Evolutionary conservation across 2,797 vertebrate genomes (phyloP).

Genomic region (Sebastes diploproa): DNA sequence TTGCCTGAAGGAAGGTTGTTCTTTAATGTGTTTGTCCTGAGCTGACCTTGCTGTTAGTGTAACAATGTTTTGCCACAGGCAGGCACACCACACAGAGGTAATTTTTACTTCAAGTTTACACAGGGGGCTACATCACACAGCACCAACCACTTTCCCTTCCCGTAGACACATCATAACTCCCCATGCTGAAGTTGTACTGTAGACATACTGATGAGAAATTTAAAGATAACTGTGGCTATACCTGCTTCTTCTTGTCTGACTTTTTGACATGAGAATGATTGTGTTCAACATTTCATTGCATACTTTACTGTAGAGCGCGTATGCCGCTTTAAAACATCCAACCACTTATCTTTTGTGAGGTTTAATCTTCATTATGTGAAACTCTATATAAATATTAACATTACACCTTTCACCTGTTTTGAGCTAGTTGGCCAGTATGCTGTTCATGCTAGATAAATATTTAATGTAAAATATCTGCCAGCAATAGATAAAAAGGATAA

Average conservation of each 20-base stretch:
- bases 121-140: constrained; percentile 3
- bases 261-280: background rate
- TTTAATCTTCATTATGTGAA: background rate
- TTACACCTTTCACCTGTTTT: background rate
- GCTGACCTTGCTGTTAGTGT: constrained; percentile 55
- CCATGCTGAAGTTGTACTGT: background rate
- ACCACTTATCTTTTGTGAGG: background rate
- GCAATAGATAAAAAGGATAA: background rate
- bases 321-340: background rate
- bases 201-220: background rate
- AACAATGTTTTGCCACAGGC: constrained; percentile 35
- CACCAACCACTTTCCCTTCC: background rate
- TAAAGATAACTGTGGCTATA: background rate
- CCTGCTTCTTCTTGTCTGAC: background rate
- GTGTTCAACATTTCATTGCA: background rate
- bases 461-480: background rate
- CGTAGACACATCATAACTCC: background rate
- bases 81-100: constrained; percentile 29
- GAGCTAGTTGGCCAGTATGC: background rate
- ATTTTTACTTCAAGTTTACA: constrained; percentile 46
- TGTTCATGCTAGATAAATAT: background rate
- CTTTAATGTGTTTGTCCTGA: constrained; percentile 48
- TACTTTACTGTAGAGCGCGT: background rate
- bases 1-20: constrained; percentile 52
- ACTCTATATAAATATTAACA: background rate